These are phyloP conservation scores for Sclerodermus sp. DNA, from an alignment of 2,888 invertebrate genomes.

Conservation along the genomic window DNA sequence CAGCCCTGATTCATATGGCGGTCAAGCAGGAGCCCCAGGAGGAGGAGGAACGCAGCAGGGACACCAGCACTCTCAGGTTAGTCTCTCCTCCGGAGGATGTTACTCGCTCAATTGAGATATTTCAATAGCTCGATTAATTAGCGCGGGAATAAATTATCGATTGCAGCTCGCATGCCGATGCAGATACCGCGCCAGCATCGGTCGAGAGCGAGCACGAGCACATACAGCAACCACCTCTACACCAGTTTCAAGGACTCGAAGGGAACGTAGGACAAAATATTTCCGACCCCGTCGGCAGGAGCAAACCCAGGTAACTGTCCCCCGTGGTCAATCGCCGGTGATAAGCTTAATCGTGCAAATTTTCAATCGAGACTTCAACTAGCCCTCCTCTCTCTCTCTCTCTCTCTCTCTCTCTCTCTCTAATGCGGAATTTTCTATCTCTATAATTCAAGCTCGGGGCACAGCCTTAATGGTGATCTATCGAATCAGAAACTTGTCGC, in stretches of 20 bases:
- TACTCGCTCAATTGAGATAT: no score
- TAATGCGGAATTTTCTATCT: no score
- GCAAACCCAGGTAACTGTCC: slow-evolving; percentile 37
- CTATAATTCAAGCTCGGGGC: not conserved
- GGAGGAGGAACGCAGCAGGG: slow-evolving; percentile 47
- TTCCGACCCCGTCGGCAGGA: slow-evolving; percentile 33
- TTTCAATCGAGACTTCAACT: no score
- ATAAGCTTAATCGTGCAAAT: no score
- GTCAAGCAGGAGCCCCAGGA: slow-evolving; percentile 56
- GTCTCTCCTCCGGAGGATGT: no score
- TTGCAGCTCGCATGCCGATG: slow-evolving; percentile 45
- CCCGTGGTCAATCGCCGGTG: no score
- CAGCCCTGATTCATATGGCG: slow-evolving; percentile 51
- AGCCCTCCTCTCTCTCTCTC: no score
- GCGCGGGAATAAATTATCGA: no score
- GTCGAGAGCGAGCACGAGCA: slow-evolving; percentile 34
- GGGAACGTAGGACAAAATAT: slow-evolving; percentile 27
- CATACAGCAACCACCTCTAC: slow-evolving; percentile 26
- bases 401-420: no score
- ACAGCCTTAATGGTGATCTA: not conserved
- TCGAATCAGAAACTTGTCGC: not conserved
- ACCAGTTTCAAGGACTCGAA: slow-evolving; percentile 32
- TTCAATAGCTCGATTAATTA: no score
- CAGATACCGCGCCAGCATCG: slow-evolving; percentile 31
- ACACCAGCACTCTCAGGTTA: slow-evolving; percentile 42